phyloP scores from a whole-genome alignment of 1,140 invertebrate species.

The Carcinoscorpius rotundicauda region DNA sequence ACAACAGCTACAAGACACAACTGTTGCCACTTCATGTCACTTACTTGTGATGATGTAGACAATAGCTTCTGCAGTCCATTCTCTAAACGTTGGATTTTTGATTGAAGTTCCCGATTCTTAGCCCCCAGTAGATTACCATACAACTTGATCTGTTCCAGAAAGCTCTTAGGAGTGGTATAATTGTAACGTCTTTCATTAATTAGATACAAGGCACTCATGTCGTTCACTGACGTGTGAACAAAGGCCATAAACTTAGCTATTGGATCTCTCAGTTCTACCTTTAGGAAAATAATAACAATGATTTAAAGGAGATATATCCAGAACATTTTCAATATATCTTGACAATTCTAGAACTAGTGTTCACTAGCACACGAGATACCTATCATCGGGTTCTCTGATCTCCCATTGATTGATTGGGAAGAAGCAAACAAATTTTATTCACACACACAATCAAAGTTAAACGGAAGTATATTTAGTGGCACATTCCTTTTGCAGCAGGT shows the following conservation, averaged over 20 bases:
- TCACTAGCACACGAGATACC: no score
- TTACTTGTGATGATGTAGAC: conserved; percentile 60
- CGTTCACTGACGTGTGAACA: conserved; percentile 84
- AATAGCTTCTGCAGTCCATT: conserved; percentile 85
- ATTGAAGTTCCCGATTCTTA: conserved; percentile 66
- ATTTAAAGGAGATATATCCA: no score
- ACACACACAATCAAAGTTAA: no score
- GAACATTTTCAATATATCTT: no score
- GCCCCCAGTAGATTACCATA: conserved; percentile 73
- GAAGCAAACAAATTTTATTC: no score
- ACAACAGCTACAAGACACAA: conserved; percentile 46
- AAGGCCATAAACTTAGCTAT: conserved; percentile 87
- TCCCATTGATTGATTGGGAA: no score
- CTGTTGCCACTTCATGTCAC: no score
- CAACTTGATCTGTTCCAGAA: conserved; percentile 86
- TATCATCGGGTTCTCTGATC: no score
- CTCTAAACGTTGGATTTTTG: conserved; percentile 73
- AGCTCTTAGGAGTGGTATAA: conserved; percentile 94
- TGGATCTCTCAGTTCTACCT: conserved; percentile 54
- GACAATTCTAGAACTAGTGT: no score
- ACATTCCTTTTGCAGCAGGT: no score
- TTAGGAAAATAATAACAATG: no score
- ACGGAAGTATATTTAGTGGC: no score
- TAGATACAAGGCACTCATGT: conserved; percentile 71
- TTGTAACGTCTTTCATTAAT: conserved; percentile 84